phyloP scores from a whole-genome alignment of 2,888 invertebrate species.

The Toxonevra muliebris region DNA sequence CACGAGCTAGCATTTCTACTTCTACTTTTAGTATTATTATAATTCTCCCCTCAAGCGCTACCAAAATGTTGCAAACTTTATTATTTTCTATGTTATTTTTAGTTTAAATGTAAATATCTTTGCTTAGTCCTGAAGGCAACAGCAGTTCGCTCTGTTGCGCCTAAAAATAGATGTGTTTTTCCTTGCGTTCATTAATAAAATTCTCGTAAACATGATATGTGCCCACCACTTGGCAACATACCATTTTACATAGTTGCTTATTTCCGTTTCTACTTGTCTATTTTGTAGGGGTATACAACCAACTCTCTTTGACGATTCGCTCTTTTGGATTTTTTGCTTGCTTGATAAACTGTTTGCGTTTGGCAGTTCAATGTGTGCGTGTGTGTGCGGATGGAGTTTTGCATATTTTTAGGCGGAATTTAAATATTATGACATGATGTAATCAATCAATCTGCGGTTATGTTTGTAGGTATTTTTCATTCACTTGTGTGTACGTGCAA shows the following conservation, averaged over 20 bases:
- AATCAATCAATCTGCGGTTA: slow-evolving; percentile 53
- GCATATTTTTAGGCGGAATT: slow-evolving; percentile 5
- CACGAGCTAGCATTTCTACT: no score
- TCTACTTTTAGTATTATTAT: no score
- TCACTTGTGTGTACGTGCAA: background rate
- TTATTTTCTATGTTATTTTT: background rate
- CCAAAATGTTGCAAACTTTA: no score
- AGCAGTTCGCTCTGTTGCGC: background rate
- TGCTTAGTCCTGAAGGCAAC: background rate
- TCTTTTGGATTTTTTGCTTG: background rate
- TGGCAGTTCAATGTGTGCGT: background rate
- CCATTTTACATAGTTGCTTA: background rate
- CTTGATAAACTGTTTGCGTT: slow-evolving; percentile 8
- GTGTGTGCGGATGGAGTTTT: slow-evolving; percentile 1
- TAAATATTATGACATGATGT: slow-evolving; percentile 52
- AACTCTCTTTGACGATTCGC: background rate
- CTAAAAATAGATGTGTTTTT: background rate
- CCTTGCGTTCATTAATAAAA: slow-evolving; percentile 13
- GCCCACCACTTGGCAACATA: background rate
- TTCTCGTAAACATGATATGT: slow-evolving; percentile 3
- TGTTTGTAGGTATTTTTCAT: slow-evolving; percentile 7
- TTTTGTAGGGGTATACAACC: no score
- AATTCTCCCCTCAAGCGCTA: no score
- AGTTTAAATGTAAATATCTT: background rate
- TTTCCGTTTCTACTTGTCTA: background rate